Evolutionary conservation across 2,888 invertebrate genomes (phyloP).

Genomic region (Tryphoninae sp.): DNA sequence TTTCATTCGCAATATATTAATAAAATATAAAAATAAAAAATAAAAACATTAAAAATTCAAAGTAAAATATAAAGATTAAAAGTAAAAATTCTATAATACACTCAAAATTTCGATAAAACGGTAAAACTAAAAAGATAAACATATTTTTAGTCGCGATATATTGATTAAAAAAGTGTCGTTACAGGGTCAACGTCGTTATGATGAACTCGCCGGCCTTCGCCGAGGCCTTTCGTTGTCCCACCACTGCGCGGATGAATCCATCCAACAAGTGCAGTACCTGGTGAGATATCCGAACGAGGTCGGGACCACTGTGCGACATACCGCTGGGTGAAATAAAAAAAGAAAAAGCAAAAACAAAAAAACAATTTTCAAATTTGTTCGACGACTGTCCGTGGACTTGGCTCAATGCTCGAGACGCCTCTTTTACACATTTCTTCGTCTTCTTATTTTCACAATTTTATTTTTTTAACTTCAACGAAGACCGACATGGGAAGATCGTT

Average conservation of each 20-base stretch:
- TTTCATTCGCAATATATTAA: no score
- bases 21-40: no score
- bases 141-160: background rate
- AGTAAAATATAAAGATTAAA: no score
- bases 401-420: conserved; percentile 59
- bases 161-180: conserved; percentile 42
- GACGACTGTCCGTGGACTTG: conserved; percentile 65
- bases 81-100: no score
- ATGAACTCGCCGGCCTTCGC: conserved; percentile 83
- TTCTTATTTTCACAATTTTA: conserved; percentile 29
- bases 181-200: conserved; percentile 82
- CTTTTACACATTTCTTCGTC: conserved; percentile 46
- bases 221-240: conserved; percentile 81
- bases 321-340: conserved; percentile 4
- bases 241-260: conserved; percentile 82
- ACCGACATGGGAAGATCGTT: conserved; percentile 47
- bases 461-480: conserved; percentile 50
- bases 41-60: no score
- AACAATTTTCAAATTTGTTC: conserved; percentile 56
- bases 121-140: conserved; percentile 7
- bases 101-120: no score
- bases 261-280: conserved; percentile 81
- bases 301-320: conserved; percentile 53
- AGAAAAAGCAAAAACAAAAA: conserved; percentile 2
- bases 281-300: conserved; percentile 72